Base-by-base conservation (phyloP, 1,140 invertebrate species). In the Drosophila quadrilineata region DNA sequence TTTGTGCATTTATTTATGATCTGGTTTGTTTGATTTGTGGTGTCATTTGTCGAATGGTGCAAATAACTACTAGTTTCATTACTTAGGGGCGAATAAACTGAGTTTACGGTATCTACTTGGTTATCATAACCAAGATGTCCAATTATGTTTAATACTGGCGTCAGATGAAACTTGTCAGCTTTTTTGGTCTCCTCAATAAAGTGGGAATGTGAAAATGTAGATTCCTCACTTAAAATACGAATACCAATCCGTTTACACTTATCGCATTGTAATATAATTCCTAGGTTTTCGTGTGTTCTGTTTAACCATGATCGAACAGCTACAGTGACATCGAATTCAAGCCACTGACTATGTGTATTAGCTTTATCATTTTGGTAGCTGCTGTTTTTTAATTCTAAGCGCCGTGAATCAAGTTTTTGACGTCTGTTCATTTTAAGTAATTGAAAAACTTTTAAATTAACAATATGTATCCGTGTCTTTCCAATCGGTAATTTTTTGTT, bases 301-400 rank as follows among this genome's bases (percentile, higher is more conserved):
- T 80, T 84, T n/a, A 92, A 31, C 92, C 92, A 93, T 6, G 71
- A 65, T 46, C 88, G 67, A n/a, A 91, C 90, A 0, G 91, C 90
- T 46, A 80, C 75, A 0, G 91, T 93, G 0, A 92, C 89, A 69
- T 93, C 92, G 3, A 93, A 87, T 58, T 93, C 92, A 3, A 92
- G 79, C 92, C 92, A 93, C 48, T 87, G 84, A 24, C 74, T 88
- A 3, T 45, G 64, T 0, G 79, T 87, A 43, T 79, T 76, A 12
- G 72, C 66, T 3, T 41, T 65, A 4, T 66, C 67, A 29, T 56
- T 66, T 31, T 62, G 46, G 9, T 41, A 52, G 4, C 46, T 41
- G 1, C 36, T 19, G 5, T 60, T 54, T 9, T 87, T 71, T 6
- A 84, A 65, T 6, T 85, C 65, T 1, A 89, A 65, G 41, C 54